Conservation (phyloP, 2,888 invertebrate species). For the Troilus luridus region DNA sequence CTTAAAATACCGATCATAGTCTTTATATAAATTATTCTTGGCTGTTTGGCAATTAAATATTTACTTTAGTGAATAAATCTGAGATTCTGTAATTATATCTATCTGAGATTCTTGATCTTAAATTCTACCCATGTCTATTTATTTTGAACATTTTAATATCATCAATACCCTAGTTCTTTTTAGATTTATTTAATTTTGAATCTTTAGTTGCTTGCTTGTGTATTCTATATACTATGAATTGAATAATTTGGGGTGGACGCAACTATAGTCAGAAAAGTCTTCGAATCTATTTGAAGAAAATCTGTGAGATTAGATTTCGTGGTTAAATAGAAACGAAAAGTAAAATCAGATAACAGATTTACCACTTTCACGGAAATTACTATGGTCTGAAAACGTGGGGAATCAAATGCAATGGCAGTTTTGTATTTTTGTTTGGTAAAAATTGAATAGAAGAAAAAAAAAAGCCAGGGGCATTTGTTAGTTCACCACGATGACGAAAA, state of each 20-base stretch:
- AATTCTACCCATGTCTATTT: too few species aligned
- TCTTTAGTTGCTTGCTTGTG: background rate
- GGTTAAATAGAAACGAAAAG: background rate
- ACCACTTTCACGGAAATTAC: background rate
- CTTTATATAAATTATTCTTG: background rate
- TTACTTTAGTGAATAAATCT: background rate
- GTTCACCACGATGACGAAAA: too few species aligned
- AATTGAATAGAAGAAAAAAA: too few species aligned
- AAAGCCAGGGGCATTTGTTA: too few species aligned
- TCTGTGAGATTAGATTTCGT: background rate
- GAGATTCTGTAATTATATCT: background rate
- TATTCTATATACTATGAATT: background rate
- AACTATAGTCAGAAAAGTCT: too few species aligned
- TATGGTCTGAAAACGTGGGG: background rate
- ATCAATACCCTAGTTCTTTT: too few species aligned
- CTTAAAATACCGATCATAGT: background rate
- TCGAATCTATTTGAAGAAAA: background rate
- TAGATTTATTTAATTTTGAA: too few species aligned
- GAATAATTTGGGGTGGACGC: too few species aligned
- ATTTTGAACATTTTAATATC: too few species aligned
- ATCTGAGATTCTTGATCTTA: too few species aligned
- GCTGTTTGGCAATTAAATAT: background rate
- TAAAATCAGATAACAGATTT: background rate
- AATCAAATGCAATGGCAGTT: background rate
- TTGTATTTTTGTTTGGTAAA: too few species aligned